Conservation (phyloP, 2,797 vertebrate genomes). For the Nannoperca australis region DNA sequence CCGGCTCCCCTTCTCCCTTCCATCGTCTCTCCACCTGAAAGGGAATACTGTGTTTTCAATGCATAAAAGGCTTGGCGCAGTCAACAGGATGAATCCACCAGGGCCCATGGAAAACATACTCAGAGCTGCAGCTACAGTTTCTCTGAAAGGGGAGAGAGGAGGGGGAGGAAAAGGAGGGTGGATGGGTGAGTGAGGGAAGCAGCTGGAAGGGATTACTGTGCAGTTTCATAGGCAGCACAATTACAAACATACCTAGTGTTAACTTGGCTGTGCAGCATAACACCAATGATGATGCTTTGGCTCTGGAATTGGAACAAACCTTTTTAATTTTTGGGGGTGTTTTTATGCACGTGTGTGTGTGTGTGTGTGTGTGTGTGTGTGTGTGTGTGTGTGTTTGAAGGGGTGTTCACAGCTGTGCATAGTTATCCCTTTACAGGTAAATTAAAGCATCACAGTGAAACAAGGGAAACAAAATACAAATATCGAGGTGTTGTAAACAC, state of each 20-base stretch:
- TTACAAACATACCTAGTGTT: conserved; percentile 80
- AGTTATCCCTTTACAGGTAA: conserved; percentile 42
- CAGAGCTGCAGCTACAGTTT: conserved; percentile 77
- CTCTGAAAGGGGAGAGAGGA: conserved; percentile 68
- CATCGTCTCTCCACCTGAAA: conserved; percentile 80
- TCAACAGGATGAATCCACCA: conserved; percentile 81
- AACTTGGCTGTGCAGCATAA: conserved; percentile 75
- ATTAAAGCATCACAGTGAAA: conserved; percentile 33
- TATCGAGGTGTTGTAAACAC: conserved; percentile 58
- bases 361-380: conserved; percentile 19
- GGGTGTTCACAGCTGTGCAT: conserved; percentile 44
- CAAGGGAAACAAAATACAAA: conserved; percentile 5
- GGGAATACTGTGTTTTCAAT: conserved; percentile 81
- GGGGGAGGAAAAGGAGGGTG: conserved; percentile 58
- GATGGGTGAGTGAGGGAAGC: conserved; percentile 78
- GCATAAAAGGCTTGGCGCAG: conserved; percentile 82
- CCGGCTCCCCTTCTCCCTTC: conserved; percentile 67
- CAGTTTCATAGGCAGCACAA: conserved; percentile 80
- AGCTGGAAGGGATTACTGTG: conserved; percentile 83
- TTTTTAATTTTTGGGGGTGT: conserved; percentile 24
- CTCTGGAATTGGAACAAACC: conserved; percentile 56
- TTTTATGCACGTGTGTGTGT: conserved; percentile 17
- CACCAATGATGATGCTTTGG: conserved; percentile 67
- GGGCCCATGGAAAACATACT: conserved; percentile 76
- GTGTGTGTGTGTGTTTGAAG: conserved; percentile 29